Base-by-base conservation (phyloP, 2,113 vertebrate genomes). In the Scatophagus argus region DNA sequence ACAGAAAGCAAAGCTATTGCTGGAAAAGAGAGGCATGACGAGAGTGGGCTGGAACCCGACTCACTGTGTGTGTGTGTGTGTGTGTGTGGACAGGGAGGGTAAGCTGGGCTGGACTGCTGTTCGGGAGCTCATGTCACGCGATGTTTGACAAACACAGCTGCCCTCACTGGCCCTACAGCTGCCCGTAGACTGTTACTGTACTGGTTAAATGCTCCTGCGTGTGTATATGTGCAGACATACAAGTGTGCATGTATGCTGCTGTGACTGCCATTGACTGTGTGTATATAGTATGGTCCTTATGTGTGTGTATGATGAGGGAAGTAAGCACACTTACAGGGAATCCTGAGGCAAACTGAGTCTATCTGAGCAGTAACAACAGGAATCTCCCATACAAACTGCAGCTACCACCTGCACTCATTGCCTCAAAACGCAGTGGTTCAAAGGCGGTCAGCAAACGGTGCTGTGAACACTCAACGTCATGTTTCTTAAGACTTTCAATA, bases 71-170 rank as follows among this genome's bases (percentile, higher is more conserved):
- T 81, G 70, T 29, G 56, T 66, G 77, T 58, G 72, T 71, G 71
- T 46, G 72, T 80, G 74, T 61, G 64, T 73, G 68, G 70, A 31
- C 62, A 60, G 63, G 87, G 55, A 85, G 83, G 73, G 74, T 82
- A 69, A 87, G 84, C 90, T 86, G 88, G 88, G 82, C 88, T 87
- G 85, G 80, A 87, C 88, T 82, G 87, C 88, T 70, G 84, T 90
- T 91, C 83, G 5, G 90, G 87, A 93, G 91, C 87, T 25, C 81
- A 90, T 93, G 92, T 93, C 94, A 95, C 93, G 94, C 93, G 81
- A 95, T 91, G 91, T 93, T 94, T 94, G 91, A 90, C 91, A 93
- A 94, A 93, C 88, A 93, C 90, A 90, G 84, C 88, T 94, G 91
- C 90, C 90, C 91, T 91, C 76, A 2, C 29, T 89, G 87, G 86